phyloP scores from a whole-genome alignment of 2,797 vertebrate genomes.

The Alfaro cultratus region DNA sequence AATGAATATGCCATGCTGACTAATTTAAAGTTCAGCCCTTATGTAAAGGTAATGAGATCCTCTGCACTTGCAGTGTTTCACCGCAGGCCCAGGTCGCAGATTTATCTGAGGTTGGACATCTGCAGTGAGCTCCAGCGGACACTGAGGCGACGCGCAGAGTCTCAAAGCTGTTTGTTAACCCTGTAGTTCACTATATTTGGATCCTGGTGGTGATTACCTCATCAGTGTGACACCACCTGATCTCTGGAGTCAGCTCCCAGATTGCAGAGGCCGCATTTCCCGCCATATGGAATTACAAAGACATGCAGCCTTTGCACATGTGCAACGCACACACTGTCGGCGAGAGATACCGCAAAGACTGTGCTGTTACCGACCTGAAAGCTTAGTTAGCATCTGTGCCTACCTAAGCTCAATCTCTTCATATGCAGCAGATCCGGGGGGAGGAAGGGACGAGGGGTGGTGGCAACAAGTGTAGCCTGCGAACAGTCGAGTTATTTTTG shows the following conservation, averaged over 20 bases:
- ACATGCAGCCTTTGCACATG: slow-evolving; percentile 17
- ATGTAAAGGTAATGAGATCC: slow-evolving; percentile 59
- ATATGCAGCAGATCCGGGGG: slow-evolving; percentile 22
- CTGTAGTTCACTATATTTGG: slow-evolving; percentile 11
- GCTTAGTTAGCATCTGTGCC: slow-evolving; percentile 46
- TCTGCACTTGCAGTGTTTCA: slow-evolving; percentile 20
- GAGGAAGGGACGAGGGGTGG: too few species aligned
- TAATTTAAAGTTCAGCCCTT: slow-evolving; percentile 67
- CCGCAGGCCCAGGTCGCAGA: slow-evolving; percentile 32
- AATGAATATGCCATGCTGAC: slow-evolving; percentile 62
- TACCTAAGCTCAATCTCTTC: slow-evolving; percentile 13
- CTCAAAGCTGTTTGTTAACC: slow-evolving; percentile 37
- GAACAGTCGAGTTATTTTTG: slow-evolving; percentile 41
- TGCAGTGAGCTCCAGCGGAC: slow-evolving; percentile 34
- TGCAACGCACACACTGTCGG: slow-evolving; percentile 19
- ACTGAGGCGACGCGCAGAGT: slow-evolving; percentile 12
- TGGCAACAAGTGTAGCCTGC: slow-evolving; percentile 33
- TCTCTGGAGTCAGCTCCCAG: slow-evolving; percentile 54
- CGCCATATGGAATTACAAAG: slow-evolving; percentile 41
- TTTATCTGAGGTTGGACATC: slow-evolving; percentile 39
- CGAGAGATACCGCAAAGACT: slow-evolving; percentile 26
- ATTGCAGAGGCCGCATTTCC: slow-evolving; percentile 29
- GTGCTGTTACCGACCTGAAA: slow-evolving; percentile 33
- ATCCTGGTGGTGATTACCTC: slow-evolving; percentile 61
- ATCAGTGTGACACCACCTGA: slow-evolving; percentile 35